phyloP scores from a whole-genome alignment of 2,113 vertebrate genomes.

The Melanerpes aurifrons region DNA sequence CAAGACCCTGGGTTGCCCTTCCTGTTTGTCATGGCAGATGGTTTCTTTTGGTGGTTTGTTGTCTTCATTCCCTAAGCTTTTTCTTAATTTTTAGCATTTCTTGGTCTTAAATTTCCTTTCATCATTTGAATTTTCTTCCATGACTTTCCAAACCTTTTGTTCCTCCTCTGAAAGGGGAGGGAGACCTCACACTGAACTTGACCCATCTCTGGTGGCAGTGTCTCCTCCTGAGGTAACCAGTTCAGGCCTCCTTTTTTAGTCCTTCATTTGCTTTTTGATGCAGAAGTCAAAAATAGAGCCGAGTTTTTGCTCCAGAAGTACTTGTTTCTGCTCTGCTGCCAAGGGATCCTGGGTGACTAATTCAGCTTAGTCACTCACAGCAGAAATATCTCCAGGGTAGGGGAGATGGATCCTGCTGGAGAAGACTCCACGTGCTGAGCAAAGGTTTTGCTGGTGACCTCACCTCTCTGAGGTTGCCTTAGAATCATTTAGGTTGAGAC shows the following conservation, averaged over 20 bases:
- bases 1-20: background rate
- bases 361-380: background rate
- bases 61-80: background rate
- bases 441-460: background rate
- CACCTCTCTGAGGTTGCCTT: rapidly evolving
- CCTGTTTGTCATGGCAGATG: background rate
- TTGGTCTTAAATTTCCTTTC: background rate
- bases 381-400: background rate
- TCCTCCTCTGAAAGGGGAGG: background rate
- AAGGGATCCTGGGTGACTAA: background rate
- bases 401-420: background rate
- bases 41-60: background rate
- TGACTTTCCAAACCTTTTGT: background rate
- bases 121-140: background rate
- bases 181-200: background rate
- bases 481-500: too few species aligned
- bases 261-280: background rate
- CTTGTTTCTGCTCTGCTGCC: background rate
- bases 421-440: background rate
- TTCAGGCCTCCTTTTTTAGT: background rate
- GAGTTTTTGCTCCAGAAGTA: background rate
- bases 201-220: background rate
- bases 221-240: background rate
- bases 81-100: background rate
- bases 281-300: background rate